Base-by-base conservation (phyloP, 2,888 invertebrate species). In the Heteromyza rotundicornis region DNA sequence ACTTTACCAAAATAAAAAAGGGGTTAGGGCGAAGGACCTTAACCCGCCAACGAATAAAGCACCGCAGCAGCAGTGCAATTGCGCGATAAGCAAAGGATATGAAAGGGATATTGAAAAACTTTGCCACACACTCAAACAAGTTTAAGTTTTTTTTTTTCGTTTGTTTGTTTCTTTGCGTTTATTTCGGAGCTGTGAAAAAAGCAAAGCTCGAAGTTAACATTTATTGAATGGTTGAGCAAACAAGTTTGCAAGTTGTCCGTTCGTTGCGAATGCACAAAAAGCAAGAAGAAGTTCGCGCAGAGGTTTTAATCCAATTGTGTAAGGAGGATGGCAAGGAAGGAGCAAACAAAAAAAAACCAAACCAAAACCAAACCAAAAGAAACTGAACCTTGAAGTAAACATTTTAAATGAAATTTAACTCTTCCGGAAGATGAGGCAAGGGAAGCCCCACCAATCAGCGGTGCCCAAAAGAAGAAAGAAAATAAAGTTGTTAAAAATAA, bases 211-310 rank as follows among this genome's bases (percentile, higher is more conserved):
- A 20, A 55, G 35, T 54, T 54, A 35, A 54, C 54, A 23, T 20
- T 40, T 23, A 55, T 55, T 56, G 44, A 56, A 56, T 47, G 56
- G 56, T 47, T 24, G 47, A 44, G 44, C 24, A 56, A 56, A 44
- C 44, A 56, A 36, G n/a, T n/a, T n/a, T 10, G 17, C 44, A 12
- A 56, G 10, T 32, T 32, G 5, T 8, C 12, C 32, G 32, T 32
- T 20, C 24, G n/a, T n/a, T n/a, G n/a, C n/a, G n/a, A n/a, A n/a
- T n/a, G n/a, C n/a, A n/a, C n/a, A n/a, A n/a, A n/a, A n/a, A n/a
- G n/a, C n/a, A n/a, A n/a, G n/a, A n/a, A n/a, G n/a, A n/a, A n/a
- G n/a, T n/a, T n/a, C n/a, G n/a, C n/a, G n/a, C n/a, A n/a, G n/a
- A n/a, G n/a, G n/a, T n/a, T n/a, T n/a, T n/a, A n/a, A n/a, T n/a